phyloP scores from a whole-genome alignment of 2,888 invertebrate genomes.

The Scrobipalpa atriplicella region DNA sequence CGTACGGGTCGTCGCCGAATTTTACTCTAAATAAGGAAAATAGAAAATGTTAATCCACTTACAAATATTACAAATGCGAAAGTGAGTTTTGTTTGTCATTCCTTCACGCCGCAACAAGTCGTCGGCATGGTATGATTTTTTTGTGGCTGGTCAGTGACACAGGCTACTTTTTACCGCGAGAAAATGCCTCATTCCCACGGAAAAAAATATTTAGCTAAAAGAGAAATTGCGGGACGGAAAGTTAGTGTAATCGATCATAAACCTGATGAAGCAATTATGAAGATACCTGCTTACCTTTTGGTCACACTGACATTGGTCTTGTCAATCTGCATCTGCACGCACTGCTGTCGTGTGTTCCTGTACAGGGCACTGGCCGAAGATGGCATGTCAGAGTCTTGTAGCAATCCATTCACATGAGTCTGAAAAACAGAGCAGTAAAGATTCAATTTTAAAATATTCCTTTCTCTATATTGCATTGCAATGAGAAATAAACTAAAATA shows the following conservation, averaged over 20 bases:
- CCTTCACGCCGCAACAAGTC: too few relatives aligned
- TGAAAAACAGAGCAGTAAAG: slow-evolving; percentile 40
- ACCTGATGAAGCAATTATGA: background rate
- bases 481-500: too few relatives aligned
- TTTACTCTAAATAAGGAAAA: slow-evolving; percentile 59
- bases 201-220: too few relatives aligned
- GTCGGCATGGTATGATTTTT: too few relatives aligned
- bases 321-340: slow-evolving; percentile 75
- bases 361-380: slow-evolving; percentile 73
- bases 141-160: too few relatives aligned
- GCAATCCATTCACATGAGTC: slow-evolving; percentile 78
- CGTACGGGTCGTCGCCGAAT: slow-evolving; percentile 71
- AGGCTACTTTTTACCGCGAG: background rate
- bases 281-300: slow-evolving; percentile 58
- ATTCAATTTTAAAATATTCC: too few relatives aligned
- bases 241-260: background rate
- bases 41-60: background rate
- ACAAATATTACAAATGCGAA: background rate
- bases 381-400: slow-evolving; percentile 77
- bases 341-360: slow-evolving; percentile 66
- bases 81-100: too few relatives aligned
- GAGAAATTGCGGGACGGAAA: too few relatives aligned
- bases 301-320: slow-evolving; percentile 75
- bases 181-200: too few relatives aligned
- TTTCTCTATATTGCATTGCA: too few relatives aligned